Conservation (phyloP, 2,113 vertebrate genomes). For the Origma solitaria region DNA sequence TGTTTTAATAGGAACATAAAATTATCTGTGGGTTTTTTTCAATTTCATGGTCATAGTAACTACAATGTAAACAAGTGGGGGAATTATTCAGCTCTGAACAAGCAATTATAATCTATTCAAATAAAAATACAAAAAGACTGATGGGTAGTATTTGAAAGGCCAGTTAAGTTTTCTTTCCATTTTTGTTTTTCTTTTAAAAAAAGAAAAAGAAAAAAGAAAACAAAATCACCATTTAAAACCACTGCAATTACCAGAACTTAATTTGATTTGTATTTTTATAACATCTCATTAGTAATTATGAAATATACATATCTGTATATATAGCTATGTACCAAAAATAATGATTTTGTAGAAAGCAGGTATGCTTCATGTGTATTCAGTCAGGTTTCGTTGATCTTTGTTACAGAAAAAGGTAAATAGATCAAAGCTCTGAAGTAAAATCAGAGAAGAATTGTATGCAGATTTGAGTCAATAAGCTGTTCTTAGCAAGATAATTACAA, state of each 20-base stretch:
- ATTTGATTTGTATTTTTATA: not conserved
- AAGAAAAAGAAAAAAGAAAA: not conserved
- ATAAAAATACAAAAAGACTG: not conserved
- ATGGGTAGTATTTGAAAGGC: not conserved
- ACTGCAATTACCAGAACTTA: not conserved
- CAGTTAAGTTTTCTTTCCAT: not conserved
- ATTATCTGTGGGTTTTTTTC: not conserved
- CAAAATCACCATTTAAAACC: not conserved
- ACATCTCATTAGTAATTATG: not conserved
- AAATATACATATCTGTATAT: not conserved
- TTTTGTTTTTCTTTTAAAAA: fast-evolving
- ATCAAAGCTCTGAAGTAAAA: not conserved
- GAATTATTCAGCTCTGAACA: not conserved
- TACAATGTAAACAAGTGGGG: not conserved
- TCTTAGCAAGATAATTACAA: not conserved
- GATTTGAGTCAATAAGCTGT: not conserved
- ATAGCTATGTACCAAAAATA: not conserved
- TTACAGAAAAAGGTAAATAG: not conserved
- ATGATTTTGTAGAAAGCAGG: not conserved
- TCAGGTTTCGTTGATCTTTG: not conserved
- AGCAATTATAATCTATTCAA: not conserved
- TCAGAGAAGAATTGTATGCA: not conserved
- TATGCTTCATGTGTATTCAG: not conserved
- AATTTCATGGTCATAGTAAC: not conserved
- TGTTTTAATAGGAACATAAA: not conserved